Evolutionary conservation across 1,140 invertebrate genomes (phyloP).

Genomic region (Capitella teleta): DNA sequence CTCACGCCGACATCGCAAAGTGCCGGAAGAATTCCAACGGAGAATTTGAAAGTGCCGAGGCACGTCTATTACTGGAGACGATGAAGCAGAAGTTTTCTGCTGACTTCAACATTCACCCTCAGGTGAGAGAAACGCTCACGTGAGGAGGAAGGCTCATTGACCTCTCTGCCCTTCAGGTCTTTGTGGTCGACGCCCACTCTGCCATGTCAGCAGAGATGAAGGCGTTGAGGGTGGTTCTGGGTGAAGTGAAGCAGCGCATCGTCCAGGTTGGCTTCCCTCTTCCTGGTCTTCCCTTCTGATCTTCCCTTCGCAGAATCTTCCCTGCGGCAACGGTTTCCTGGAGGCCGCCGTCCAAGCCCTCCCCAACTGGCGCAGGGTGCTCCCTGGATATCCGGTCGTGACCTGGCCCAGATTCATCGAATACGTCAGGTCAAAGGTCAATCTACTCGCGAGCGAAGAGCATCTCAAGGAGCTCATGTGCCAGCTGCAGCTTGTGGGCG

Average conservation of each 20-base stretch:
- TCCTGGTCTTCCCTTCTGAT: neutral
- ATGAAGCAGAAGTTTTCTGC: conserved; percentile 43
- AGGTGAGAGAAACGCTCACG: too few relatives aligned
- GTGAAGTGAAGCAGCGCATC: conserved; percentile 40
- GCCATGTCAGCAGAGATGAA: conserved; percentile 50
- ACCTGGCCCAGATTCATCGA: conserved; percentile 55
- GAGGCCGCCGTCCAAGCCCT: conserved; percentile 51
- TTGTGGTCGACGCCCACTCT: conserved; percentile 53
- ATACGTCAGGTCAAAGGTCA: conserved; percentile 52
- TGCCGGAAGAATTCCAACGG: conserved; percentile 48
- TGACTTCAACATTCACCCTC: conserved; percentile 50
- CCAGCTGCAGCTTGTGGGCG: conserved; percentile 58
- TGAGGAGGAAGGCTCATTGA: too few relatives aligned
- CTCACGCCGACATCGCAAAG: conserved; percentile 52
- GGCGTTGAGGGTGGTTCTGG: conserved; percentile 47
- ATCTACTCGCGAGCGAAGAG: conserved; percentile 57
- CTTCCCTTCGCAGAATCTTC: conserved; percentile 43
- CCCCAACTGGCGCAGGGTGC: conserved; percentile 46
- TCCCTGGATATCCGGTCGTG: conserved; percentile 53
- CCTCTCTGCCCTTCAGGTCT: conserved; percentile 45
- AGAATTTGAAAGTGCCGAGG: conserved; percentile 50
- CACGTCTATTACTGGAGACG: conserved; percentile 46
- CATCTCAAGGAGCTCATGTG: conserved; percentile 57
- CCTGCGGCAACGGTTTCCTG: conserved; percentile 52
- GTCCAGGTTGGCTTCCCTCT: conserved; percentile 37